A percentile compares a stretch with the other conserved stretches of the same genome.
Evolutionary conservation across 2,797 vertebrate species (phyloP).

Genomic region (Sciurus carolinensis): DNA sequence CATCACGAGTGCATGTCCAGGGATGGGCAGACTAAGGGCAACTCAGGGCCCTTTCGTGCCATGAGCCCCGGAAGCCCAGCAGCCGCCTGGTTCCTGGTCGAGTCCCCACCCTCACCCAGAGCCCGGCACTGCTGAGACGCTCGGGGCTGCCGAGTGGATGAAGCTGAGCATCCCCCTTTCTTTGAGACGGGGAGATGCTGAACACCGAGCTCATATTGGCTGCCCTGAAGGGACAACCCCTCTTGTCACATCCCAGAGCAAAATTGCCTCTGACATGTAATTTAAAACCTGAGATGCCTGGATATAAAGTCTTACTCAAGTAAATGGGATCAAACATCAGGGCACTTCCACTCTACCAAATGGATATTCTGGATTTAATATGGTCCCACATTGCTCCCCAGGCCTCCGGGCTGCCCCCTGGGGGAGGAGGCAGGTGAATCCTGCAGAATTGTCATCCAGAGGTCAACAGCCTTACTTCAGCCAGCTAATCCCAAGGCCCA

Average conservation of each 20-base stretch:
- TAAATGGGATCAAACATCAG: conserved; percentile 88
- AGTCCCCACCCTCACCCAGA: not conserved
- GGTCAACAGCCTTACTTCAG: not conserved
- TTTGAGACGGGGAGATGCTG: not conserved
- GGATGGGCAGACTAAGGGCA: not conserved
- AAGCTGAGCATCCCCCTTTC: not conserved
- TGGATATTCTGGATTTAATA: conserved; percentile 84
- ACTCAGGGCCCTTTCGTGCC: too few species aligned
- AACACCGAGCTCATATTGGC: conserved; percentile 48
- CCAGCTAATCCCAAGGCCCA: not conserved
- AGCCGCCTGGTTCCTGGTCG: not conserved
- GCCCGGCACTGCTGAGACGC: not conserved
- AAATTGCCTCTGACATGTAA: conserved; percentile 87
- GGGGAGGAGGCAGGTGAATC: not conserved
- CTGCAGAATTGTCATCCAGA: not conserved
- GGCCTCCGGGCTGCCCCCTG: not conserved
- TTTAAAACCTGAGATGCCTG: conserved; percentile 86
- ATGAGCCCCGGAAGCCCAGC: not conserved
- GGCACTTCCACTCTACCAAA: conserved; percentile 86
- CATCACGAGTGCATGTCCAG: not conserved
- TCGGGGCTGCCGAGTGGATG: not conserved
- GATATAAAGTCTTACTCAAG: conserved; percentile 86
- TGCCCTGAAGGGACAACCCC: conserved; percentile 72
- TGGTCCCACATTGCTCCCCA: conserved; percentile 78
- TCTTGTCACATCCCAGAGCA: conserved; percentile 77